phyloP scores from a whole-genome alignment of 2,113 vertebrate genomes.

The Gallinago jamesoni region DNA sequence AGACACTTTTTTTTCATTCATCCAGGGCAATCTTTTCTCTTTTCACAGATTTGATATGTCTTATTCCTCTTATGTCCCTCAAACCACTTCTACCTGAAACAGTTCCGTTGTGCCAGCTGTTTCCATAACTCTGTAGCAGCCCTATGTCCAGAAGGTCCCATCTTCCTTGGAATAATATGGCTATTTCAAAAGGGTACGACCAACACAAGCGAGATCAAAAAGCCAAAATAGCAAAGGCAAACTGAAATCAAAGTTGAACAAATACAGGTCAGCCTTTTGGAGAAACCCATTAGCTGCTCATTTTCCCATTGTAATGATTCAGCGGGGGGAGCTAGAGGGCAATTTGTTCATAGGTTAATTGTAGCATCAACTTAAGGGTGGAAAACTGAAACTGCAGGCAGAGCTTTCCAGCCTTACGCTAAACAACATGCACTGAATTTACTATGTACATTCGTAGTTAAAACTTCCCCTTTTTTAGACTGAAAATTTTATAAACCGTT shows the following conservation, averaged over 20 bases:
- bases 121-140: neutral
- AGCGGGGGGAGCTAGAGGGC: conserved; percentile 68
- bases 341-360: conserved; percentile 48
- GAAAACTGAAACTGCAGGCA: neutral
- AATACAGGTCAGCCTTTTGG: neutral
- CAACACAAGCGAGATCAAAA: neutral
- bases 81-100: neutral
- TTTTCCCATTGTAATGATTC: conserved; percentile 31
- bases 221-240: neutral
- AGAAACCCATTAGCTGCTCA: neutral
- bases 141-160: neutral
- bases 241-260: neutral
- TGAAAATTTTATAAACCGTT: neutral
- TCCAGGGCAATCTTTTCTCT: neutral
- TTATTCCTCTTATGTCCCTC: neutral
- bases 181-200: neutral
- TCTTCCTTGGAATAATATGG: neutral
- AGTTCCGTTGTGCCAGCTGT: neutral
- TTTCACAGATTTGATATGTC: neutral
- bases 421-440: neutral
- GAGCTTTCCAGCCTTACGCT: neutral
- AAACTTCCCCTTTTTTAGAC: neutral
- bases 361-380: neutral
- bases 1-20: neutral
- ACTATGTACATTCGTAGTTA: neutral